These are phyloP conservation scores for Cheilosia pagana DNA, from an alignment of 2,888 invertebrate genomes.

Conservation along the genomic window DNA sequence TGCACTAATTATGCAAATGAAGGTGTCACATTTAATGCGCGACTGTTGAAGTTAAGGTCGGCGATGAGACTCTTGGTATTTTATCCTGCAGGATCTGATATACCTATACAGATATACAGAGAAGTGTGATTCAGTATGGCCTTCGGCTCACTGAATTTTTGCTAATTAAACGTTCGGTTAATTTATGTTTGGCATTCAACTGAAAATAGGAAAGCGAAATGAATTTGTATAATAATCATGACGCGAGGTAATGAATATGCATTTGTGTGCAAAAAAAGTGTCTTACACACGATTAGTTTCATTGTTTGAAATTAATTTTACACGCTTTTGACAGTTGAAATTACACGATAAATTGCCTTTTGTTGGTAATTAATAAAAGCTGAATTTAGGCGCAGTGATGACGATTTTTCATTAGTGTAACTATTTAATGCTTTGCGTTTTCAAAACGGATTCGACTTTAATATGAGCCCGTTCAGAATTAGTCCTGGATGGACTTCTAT, in stretches of 20 bases:
- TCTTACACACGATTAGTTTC: constrained; percentile 16
- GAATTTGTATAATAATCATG: constrained; percentile 8
- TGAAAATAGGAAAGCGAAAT: constrained; percentile 12
- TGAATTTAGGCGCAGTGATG: too few species aligned
- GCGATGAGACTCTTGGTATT: constrained; percentile 50
- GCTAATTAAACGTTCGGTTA: constrained; percentile 49
- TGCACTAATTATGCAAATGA: constrained; percentile 71
- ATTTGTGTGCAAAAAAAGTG: constrained; percentile 44
- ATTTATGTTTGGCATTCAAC: constrained; percentile 31
- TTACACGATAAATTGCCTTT: not conserved
- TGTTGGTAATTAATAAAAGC: too few species aligned
- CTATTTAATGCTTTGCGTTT: too few species aligned
- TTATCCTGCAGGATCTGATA: not conserved
- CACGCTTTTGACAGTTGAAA: constrained; percentile 10
- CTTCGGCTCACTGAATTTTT: constrained; percentile 14
- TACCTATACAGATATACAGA: not conserved
- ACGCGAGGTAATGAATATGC: constrained; percentile 12
- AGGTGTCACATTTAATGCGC: constrained; percentile 62
- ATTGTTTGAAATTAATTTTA: constrained; percentile 30
- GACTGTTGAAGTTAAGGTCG: constrained; percentile 33
- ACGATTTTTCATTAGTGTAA: too few species aligned
- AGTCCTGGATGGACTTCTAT: too few species aligned
- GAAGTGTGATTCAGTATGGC: constrained; percentile 1
- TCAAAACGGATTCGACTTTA: too few species aligned
- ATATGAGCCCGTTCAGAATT: too few species aligned